phyloP scores from a whole-genome alignment of 2,797 vertebrate species.

The Diglossa cyanea region DNA sequence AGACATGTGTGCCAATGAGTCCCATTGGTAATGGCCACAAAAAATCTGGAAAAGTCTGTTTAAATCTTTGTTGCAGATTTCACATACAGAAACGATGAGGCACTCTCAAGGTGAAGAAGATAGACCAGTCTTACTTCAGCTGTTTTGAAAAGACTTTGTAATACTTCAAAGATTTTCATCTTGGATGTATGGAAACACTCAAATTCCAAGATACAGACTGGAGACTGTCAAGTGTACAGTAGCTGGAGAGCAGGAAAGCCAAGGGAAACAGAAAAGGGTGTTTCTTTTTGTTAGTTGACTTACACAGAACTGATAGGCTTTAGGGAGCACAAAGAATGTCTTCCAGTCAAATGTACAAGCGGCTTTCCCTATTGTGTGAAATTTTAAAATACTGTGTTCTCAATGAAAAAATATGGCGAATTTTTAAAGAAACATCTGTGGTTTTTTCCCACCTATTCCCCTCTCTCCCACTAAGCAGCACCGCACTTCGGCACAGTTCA shows the following conservation, averaged over 20 bases:
- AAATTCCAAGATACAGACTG: conserved; percentile 39
- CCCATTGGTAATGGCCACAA: neutral
- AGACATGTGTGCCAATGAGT: neutral
- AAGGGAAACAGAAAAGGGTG: conserved; percentile 19
- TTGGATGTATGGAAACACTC: conserved; percentile 18
- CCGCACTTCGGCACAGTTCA: conserved; percentile 61
- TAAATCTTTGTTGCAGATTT: neutral
- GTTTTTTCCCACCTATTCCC: conserved; percentile 60
- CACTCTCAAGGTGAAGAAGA: conserved; percentile 8
- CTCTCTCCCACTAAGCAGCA: conserved; percentile 73
- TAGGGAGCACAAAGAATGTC: conserved; percentile 35
- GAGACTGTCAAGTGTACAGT: conserved; percentile 1
- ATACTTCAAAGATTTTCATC: neutral
- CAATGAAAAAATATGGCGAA: conserved; percentile 1
- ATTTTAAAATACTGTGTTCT: conserved; percentile 28
- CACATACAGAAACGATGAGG: conserved; percentile 14
- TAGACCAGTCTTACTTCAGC: neutral
- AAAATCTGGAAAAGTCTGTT: conserved; percentile 10
- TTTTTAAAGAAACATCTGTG: conserved; percentile 47
- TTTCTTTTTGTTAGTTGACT: conserved; percentile 17
- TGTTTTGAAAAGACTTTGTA: neutral
- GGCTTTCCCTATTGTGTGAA: neutral
- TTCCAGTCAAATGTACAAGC: conserved; percentile 20
- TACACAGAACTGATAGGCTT: conserved; percentile 8
- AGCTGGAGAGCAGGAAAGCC: conserved; percentile 26